Evolutionary conservation across 2,888 invertebrate genomes (phyloP), one percentile per base, ranked within the genome.

Genomic region (Hirtodrosophila histrioides): DNA sequence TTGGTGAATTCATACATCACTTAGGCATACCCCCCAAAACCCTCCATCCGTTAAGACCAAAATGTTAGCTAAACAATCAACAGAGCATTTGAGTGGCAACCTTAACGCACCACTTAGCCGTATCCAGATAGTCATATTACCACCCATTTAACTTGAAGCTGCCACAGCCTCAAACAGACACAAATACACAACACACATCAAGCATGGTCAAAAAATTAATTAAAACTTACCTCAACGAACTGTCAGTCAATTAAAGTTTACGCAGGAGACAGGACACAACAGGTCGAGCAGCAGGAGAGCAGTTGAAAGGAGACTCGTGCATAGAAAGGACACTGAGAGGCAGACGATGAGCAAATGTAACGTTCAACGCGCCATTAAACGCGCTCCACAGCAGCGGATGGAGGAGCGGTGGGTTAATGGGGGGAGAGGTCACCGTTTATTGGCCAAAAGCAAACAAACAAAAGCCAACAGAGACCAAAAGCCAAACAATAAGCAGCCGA

Each of bases 231-330:
- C 85, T 82, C 75, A 72, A 72, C 75, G 83, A 77, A 77, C 79
- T 82, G 85, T 75, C 82, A 85, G 75, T 79, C 85, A 83, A 83
- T 85, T 82, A 82, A 85, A 83, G 85, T 82, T 80, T 75, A 80
- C 77, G 75, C 82, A 73, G 73, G 70, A 72, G 72, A 69, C 77
- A 72, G 63, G 68, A 63, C 31, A 31, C 68, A 79, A 75, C 64
- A 84, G 75, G 68, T 81, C 66, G 37, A 44, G 39, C 60, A 64
- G 33, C 40, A 54, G 29, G 31, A 54, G 49, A 41, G 61, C 46
- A 33, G 37, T 29, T 36, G 50, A 48, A 35, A 40, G 43, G 35
- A 50, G 58, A 29, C 23, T 12, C 27, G 41, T 36, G 17, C 3
- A 7, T 24, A 29, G 39, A 12, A 27, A n/a, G 41, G 17, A 43